phyloP scores from a whole-genome alignment of 2,113 vertebrate genomes.

The Zootoca vivipara region DNA sequence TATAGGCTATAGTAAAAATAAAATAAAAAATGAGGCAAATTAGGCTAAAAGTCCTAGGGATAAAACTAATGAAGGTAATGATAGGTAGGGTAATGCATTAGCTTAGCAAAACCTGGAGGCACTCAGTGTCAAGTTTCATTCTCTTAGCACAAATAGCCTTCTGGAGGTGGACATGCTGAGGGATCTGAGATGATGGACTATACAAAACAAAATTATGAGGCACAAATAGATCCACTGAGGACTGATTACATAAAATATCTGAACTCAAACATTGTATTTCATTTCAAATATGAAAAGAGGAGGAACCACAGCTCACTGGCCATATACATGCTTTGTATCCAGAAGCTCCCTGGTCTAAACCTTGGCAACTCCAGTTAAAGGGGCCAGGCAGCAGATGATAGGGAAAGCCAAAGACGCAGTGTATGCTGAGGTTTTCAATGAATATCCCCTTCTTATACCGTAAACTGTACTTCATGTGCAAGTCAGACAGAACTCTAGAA shows the following conservation, averaged over 20 bases:
- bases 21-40: background rate
- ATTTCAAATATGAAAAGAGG: background rate
- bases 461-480: background rate
- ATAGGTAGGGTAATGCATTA: background rate
- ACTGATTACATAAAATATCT: too few relatives aligned
- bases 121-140: background rate
- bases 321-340: background rate
- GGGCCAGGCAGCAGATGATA: too few relatives aligned
- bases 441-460: background rate
- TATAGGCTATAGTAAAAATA: constrained; percentile 8
- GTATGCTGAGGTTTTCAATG: background rate
- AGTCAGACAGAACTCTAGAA: background rate
- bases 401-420: background rate
- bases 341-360: background rate
- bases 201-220: background rate
- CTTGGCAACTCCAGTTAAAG: background rate
- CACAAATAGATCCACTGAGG: background rate
- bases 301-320: too few relatives aligned
- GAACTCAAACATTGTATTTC: background rate
- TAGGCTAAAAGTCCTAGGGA: background rate
- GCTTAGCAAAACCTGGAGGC: background rate
- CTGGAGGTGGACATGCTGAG: background rate
- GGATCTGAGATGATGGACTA: background rate
- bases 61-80: background rate
- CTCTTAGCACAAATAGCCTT: background rate